Percentiles rank a stretch among this genome's conserved stretches.
phyloP scores from a whole-genome alignment of 2,888 invertebrate species.

The Vesta saturnalis region DNA sequence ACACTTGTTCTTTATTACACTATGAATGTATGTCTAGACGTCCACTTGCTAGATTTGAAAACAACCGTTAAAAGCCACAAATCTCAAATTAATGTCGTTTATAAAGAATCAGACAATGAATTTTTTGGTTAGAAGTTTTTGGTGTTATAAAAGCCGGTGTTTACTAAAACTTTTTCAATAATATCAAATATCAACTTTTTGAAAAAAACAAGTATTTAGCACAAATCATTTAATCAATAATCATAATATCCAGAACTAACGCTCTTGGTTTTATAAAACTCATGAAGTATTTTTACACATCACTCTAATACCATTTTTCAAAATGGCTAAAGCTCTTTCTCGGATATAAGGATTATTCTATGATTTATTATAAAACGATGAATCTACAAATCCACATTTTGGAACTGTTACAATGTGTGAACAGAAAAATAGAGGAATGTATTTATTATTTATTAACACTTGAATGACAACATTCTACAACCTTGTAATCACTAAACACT shows the following conservation, averaged over 20 bases:
- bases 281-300: not conserved
- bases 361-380: constrained; percentile 9
- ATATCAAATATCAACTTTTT: not conserved
- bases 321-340: constrained; percentile 5
- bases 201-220: not conserved
- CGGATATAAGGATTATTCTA: constrained; percentile 6
- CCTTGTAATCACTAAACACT: not conserved
- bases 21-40: not conserved
- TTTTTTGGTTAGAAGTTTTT: too few species aligned
- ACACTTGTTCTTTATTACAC: too few species aligned
- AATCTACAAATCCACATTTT: constrained; percentile 2
- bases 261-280: not conserved
- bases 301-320: constrained; percentile 11
- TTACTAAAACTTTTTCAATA: too few species aligned
- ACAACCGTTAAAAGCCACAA: not conserved
- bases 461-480: not conserved
- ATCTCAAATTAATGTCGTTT: not conserved
- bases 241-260: not conserved
- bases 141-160: too few species aligned
- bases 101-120: too few species aligned
- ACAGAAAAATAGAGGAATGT: not conserved
- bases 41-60: not conserved
- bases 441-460: not conserved
- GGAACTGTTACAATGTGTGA: not conserved
- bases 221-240: constrained; percentile 1